Base-by-base conservation (phyloP, 23 tunicate species). In the Halocynthia roretzi region DNA sequence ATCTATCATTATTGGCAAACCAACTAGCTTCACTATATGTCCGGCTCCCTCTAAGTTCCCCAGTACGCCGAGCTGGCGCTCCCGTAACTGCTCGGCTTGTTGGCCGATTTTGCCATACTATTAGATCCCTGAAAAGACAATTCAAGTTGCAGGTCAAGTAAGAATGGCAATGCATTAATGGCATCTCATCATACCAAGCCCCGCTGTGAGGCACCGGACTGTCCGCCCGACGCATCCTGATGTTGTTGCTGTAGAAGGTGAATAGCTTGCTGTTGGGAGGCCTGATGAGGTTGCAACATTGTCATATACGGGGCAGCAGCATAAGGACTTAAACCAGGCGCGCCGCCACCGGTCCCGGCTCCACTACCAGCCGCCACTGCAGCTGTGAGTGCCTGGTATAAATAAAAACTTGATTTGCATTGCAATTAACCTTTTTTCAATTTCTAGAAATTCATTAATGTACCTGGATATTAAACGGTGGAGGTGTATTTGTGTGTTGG, bases 401-500 rank as follows among this genome's bases (percentile, higher is more conserved):
- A 31, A 31, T 31, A 31, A 31, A 31, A 31, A 31, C 44, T 31
- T 31, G 44, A 31, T 31, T 31, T 31, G 44, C 44, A 31, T 31
- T 31, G 44, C 44, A 31, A 31, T 31, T 31, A 31, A 31, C 44
- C 4, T 31, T 31, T 31, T 31, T 31, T 31, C 4, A 31, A 60
- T 4, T 17, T 15, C n/a, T 15, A 60, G 64, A 15, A 60, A 60
- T 15, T 15, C n/a, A 60, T 17, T 20, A 14, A 52, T 50, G 49
- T 50, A 89, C 95, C 84, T 89, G 95, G 11, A 89, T 22, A 66
- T 89, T 89, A 74, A 89, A 89, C 5, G 90, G 87, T 15, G 95
- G 95, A 14, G 95, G 95, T 6, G 95, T 89, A 70, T 89, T 89
- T 8, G 95, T 83, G 71, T 89, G 95, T 56, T 89, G 95, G 53